These are phyloP conservation scores for Catharus bicknelli DNA, from an alignment of 2,113 vertebrate species.

Conservation along the genomic window DNA sequence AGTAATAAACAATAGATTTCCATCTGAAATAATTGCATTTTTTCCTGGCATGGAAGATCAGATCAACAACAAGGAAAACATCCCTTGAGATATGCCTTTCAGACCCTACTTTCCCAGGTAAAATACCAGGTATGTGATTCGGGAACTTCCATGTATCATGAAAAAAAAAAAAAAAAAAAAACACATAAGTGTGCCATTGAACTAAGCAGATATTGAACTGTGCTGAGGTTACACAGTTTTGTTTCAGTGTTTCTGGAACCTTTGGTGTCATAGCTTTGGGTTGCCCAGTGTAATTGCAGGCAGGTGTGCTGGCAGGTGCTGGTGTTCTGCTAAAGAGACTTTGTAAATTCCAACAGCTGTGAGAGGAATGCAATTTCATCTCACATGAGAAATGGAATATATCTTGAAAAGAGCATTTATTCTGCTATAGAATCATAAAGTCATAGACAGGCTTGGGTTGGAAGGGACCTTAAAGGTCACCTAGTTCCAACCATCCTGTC, in stretches of 20 bases:
- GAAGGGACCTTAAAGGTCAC: not conserved
- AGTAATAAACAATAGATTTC: not conserved
- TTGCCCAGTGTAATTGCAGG: not conserved
- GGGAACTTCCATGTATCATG: accelerated
- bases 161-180: not conserved
- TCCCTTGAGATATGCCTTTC: not conserved
- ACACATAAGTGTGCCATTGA: accelerated
- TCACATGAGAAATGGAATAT: accelerated
- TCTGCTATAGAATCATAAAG: not conserved
- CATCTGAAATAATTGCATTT: not conserved
- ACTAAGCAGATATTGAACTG: not conserved
- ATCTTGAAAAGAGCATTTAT: not conserved
- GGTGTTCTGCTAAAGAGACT: not conserved
- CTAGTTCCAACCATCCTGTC: not conserved
- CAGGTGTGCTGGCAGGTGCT: not conserved
- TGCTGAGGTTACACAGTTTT: not conserved
- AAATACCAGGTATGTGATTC: not conserved
- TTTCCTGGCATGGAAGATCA: not conserved
- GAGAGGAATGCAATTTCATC: not conserved
- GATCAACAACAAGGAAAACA: not conserved
- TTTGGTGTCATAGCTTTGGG: not conserved
- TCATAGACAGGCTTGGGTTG: too few species aligned
- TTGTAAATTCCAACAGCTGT: accelerated
- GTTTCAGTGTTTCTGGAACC: not conserved
- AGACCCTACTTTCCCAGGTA: not conserved